Evolutionary conservation across 2,113 vertebrate genomes (phyloP).

Genomic region (Ammospiza caudacuta): DNA sequence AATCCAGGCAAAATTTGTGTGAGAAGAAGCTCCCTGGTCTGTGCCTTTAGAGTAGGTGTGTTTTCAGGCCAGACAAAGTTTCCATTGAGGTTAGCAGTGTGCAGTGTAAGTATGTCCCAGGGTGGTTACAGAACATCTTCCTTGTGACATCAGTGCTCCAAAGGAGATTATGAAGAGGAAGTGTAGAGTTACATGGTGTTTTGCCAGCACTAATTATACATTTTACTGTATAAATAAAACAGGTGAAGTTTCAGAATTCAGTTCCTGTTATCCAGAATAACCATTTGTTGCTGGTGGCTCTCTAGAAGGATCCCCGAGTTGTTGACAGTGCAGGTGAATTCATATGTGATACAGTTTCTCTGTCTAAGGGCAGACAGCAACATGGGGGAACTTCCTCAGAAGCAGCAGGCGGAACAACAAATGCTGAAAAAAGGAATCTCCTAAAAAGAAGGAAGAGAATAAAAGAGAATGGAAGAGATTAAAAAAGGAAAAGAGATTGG

Average conservation of each 20-base stretch:
- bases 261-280: neutral
- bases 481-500: neutral
- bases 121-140: neutral
- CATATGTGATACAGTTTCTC: neutral
- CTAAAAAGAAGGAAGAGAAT: neutral
- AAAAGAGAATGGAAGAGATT: neutral
- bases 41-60: neutral
- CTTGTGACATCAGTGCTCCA: neutral
- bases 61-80: neutral
- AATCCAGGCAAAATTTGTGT: neutral
- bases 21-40: neutral
- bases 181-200: neutral
- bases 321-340: neutral
- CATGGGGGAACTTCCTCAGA: neutral
- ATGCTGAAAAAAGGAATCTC: neutral
- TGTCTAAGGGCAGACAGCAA: neutral
- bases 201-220: neutral
- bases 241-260: neutral
- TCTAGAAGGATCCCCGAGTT: neutral
- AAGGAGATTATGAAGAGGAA: neutral
- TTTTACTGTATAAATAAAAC: neutral
- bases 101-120: neutral
- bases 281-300: neutral
- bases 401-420: neutral
- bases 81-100: neutral